A percentile compares a stretch with the other conserved stretches of the same genome.
These are phyloP conservation scores for Tragelaphus strepsiceros DNA, from an alignment of 2,113 vertebrate genomes.

Conservation along the genomic window DNA sequence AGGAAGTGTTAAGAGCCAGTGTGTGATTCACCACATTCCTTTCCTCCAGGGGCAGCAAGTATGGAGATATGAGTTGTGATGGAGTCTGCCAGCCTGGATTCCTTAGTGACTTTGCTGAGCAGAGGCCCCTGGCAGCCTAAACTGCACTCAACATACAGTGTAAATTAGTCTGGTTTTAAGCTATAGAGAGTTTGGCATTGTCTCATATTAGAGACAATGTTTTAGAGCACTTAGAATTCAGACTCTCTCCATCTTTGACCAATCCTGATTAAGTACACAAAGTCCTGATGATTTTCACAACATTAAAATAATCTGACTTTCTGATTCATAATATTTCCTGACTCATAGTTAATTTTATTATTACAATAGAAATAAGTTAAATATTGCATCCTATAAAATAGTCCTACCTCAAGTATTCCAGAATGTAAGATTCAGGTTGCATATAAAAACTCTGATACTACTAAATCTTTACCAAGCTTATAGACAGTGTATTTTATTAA, in stretches of 20 bases:
- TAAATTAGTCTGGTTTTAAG: neutral
- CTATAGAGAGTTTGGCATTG: too few species aligned
- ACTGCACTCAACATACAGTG: neutral
- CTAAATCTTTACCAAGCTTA: neutral
- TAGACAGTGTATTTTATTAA: slow-evolving; percentile 19
- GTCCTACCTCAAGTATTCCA: neutral
- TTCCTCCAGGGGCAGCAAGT: neutral
- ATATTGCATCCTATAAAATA: neutral
- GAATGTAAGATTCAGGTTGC: neutral
- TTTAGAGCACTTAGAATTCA: neutral
- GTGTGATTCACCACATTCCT: neutral
- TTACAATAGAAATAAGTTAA: neutral
- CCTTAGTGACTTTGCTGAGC: neutral
- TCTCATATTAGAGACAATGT: neutral
- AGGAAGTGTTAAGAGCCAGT: neutral
- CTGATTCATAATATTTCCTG: neutral
- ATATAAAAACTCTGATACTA: neutral
- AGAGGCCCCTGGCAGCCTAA: neutral
- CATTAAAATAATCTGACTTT: slow-evolving; percentile 12
- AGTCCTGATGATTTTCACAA: neutral
- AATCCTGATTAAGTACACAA: neutral
- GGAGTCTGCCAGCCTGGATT: neutral
- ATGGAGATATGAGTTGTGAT: neutral
- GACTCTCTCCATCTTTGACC: neutral
- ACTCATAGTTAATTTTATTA: neutral